Base-by-base conservation (phyloP, 2,797 vertebrate genomes). In the Luscinia megarhynchos region DNA sequence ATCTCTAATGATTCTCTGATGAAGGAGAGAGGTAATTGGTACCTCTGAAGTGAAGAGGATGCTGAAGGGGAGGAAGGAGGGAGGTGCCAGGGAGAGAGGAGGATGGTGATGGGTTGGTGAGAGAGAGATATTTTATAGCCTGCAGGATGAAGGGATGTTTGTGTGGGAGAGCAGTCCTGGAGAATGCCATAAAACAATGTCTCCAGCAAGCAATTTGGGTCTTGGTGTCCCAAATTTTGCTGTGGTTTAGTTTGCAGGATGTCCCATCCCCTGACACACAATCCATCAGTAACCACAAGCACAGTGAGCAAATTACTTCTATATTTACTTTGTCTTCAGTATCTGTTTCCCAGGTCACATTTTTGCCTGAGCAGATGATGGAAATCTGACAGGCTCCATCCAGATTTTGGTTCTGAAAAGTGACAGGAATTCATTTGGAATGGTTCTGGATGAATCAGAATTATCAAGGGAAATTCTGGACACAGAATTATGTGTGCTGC, bases 271-370 rank as follows among this genome's bases (percentile, higher is more conserved):
- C 51, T 40, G 62, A 32, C 19, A 64, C 2, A 3, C 20, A 54
- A 19, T 1, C 38, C 50, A 12, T 34, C 45, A 64, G 46, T 5
- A 38, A n/a, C 34, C 48, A 62, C 19, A 10, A 46, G n/a, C 63
- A 79, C 41, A 69, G 7, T 1, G 19, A 51, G 27, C 15, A 45
- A 46, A 67, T 45, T 22, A 12, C 7, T 40, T 14, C 9, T 10
- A 1, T 2, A 10, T 15, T 16, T 32, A 9, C 8, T 19, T 54
- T 32, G 19, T 8, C 38, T 22, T 3, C 36, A 24, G 3, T 29
- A 15, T 34, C 29, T 21, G 2, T 63, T 74, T 55, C 38, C 63
- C 43, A 45, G 26, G 22, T 58, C 29, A 16, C 2, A 20, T n/a
- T 62, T 90, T 81, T 67, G 27, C 38, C 45, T 50, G 51, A 86